Conservation (phyloP, 2,797 vertebrate species). For the Micromesistius poutassou region DNA sequence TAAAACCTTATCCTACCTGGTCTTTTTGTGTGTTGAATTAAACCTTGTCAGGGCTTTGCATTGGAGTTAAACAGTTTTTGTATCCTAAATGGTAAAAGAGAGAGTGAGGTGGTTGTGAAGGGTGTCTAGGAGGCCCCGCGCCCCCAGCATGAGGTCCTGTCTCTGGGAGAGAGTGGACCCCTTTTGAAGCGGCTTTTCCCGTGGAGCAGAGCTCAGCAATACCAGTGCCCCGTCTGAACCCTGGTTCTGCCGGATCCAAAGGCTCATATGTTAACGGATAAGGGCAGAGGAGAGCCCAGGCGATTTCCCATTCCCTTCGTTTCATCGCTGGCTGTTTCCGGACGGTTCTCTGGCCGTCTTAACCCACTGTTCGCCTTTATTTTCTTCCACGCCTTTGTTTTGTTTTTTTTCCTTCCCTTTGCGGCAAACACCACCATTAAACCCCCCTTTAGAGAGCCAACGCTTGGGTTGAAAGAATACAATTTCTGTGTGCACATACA, state of each 20-base stretch:
- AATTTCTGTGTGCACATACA: conserved; percentile 69
- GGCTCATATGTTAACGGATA: conserved; percentile 34
- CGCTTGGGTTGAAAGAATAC: conserved; percentile 65
- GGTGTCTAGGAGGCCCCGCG: conserved; percentile 22
- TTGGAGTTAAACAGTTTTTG: neutral
- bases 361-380: conserved; percentile 41
- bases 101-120: neutral
- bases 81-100: neutral
- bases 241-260: conserved; percentile 39
- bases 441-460: conserved; percentile 65
- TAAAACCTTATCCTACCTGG: too few relatives aligned
- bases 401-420: conserved; percentile 49
- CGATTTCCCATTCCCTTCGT: conserved; percentile 47
- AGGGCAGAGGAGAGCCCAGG: conserved; percentile 61
- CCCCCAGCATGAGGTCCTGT: conserved; percentile 45
- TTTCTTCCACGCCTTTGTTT: conserved; percentile 54
- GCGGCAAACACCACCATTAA: conserved; percentile 64
- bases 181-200: conserved; percentile 56
- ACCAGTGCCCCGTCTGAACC: conserved; percentile 51
- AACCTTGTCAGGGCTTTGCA: neutral
- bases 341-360: conserved; percentile 48
- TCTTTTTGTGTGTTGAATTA: neutral
- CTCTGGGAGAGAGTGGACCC: conserved; percentile 42
- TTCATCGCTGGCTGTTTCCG: conserved; percentile 53
- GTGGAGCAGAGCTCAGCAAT: conserved; percentile 52